Percentiles rank a stretch among this genome's conserved stretches.
phyloP scores from a whole-genome alignment of 2,113 vertebrate species.

The Stegostoma tigrinum region DNA sequence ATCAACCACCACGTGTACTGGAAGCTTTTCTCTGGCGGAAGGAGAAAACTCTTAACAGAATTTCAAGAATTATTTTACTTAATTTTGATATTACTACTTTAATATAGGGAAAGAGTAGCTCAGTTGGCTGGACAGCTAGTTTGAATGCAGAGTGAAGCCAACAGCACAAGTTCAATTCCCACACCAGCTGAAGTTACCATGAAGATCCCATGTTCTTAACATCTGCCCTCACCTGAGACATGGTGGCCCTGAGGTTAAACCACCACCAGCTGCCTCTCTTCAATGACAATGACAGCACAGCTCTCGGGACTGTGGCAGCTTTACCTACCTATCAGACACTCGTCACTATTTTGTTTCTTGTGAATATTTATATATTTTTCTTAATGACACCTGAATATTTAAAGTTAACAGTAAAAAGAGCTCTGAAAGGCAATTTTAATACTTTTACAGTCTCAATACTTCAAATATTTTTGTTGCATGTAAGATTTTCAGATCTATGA shows the following conservation, averaged over 20 bases:
- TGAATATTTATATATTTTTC: not conserved
- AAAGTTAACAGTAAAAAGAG: not conserved
- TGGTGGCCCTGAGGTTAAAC: too few species aligned
- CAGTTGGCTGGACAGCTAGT: too few species aligned
- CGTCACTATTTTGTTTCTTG: not conserved
- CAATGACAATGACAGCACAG: too few species aligned
- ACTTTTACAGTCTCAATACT: not conserved
- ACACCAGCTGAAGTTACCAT: too few species aligned
- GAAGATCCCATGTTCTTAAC: too few species aligned
- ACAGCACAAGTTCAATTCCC: too few species aligned
- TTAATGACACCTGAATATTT: not conserved
- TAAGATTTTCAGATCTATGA: not conserved
- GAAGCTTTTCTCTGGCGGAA: constrained; percentile 70
- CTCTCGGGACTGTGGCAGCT: too few species aligned
- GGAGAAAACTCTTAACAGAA: constrained; percentile 15
- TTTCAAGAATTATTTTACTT: not conserved
- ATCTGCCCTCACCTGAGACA: too few species aligned
- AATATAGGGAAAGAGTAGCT: not conserved
- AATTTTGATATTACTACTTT: not conserved
- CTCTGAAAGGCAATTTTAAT: not conserved
- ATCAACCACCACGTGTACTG: constrained; percentile 94
- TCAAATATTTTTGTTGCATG: not conserved
- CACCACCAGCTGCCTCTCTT: too few species aligned
- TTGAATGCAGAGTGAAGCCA: too few species aligned
- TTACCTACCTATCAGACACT: too few species aligned